Evolutionary conservation across 2,797 vertebrate species (phyloP).

Genomic region (Centroberyx gerrardi): DNA sequence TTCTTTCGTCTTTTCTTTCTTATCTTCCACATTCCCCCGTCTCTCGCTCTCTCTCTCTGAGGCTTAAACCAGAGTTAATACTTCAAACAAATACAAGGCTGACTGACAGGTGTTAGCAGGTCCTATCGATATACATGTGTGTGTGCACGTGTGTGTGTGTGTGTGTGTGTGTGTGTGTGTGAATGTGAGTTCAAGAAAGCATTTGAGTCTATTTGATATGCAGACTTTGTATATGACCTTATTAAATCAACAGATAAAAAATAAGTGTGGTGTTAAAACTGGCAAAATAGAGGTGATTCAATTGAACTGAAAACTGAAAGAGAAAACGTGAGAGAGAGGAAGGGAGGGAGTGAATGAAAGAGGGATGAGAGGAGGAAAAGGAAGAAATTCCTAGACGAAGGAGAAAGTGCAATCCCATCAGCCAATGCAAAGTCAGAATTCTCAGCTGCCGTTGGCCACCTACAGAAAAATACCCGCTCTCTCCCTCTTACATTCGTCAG

Average conservation of each 20-base stretch:
- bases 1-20: background rate
- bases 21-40: conserved; percentile 2
- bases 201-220: background rate
- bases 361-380: conserved; percentile 5
- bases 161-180: background rate
- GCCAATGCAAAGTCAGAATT: conserved; percentile 10
- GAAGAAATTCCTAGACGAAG: background rate
- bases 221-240: too few relatives aligned
- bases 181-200: background rate
- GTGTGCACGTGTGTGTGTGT: background rate
- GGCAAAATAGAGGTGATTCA: too few relatives aligned
- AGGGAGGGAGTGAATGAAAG: conserved; percentile 18
- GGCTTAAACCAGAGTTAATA: too few relatives aligned
- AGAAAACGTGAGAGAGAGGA: background rate
- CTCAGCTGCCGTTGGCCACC: conserved; percentile 44
- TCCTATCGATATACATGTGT: too few relatives aligned
- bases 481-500: conserved; percentile 53
- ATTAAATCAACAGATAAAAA: too few relatives aligned
- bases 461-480: conserved; percentile 45
- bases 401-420: background rate
- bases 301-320: background rate
- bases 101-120: conserved; percentile 12
- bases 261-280: too few relatives aligned
- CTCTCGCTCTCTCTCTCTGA: background rate
- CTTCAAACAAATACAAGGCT: background rate